phyloP scores from a whole-genome alignment of 2,888 invertebrate genomes.

The Norana najaformis region DNA sequence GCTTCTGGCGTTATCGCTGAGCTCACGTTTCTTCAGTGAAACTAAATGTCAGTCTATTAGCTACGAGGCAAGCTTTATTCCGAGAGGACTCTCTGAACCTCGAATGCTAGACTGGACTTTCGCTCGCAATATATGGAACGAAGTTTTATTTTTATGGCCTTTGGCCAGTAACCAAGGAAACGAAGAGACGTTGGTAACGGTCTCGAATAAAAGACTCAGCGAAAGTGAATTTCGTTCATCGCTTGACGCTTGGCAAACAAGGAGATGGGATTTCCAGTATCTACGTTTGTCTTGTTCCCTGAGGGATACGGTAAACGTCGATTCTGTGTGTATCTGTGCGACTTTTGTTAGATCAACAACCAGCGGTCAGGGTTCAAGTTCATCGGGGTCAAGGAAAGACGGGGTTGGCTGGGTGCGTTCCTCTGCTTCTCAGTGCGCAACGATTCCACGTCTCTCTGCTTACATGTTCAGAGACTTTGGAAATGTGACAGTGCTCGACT shows the following conservation, averaged over 20 bases:
- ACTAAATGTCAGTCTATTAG: not conserved
- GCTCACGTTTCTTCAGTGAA: not conserved
- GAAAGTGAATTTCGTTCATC: not conserved
- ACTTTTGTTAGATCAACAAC: not conserved
- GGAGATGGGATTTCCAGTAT: not conserved
- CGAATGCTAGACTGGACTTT: not conserved
- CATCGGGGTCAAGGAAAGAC: not conserved
- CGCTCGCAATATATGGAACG: not conserved
- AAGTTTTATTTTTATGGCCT: not conserved
- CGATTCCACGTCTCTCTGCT: not conserved
- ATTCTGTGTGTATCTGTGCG: not conserved
- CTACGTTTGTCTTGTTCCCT: not conserved
- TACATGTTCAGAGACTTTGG: not conserved
- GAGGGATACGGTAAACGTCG: not conserved
- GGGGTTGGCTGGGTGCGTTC: not conserved
- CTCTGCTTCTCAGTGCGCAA: not conserved
- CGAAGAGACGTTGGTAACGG: not conserved
- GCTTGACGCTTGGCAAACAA: not conserved
- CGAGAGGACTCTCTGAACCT: not conserved
- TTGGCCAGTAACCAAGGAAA: not conserved
- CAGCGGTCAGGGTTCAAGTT: not conserved
- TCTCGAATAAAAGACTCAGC: not conserved
- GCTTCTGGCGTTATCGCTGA: not conserved
- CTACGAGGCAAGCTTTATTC: not conserved
- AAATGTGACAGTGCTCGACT: not conserved